Base-by-base conservation (phyloP, 1,140 invertebrate species). In the Bombus superbus region DNA sequence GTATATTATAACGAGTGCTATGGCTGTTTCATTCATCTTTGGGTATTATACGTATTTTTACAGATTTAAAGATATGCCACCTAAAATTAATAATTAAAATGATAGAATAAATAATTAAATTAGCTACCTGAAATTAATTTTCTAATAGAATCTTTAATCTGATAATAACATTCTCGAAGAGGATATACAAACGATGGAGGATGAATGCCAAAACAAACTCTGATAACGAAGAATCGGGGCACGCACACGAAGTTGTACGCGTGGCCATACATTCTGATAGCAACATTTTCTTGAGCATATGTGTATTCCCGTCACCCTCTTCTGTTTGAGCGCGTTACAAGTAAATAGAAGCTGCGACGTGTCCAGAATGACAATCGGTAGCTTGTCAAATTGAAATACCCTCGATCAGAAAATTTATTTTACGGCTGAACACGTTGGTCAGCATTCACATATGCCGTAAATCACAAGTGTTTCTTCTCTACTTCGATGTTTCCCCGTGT, bases 331-430 rank as follows among this genome's bases (percentile, higher is more conserved):
- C 59, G 11, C 62, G 62, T 83, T 69, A 32, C 81, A 68, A 83
- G 62, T 38, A 77, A 77, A 78, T 69, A 68, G 44, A 53, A 38
- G 44, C 59, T 22, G 28, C 74, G 71, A 79, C 68, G 83, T 88
- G 74, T 82, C 28, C 78, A 84, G 73, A 85, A 68, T 81, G 76
- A 82, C 75, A 66, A 85, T 73, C 59, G 53, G 73, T 64, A n/a
- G 77, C 44, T 81, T 78, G 53, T 68, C 47, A 72, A 88, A 77
- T 77, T 71, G 88, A 88, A 77, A 85, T 64, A 40, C 35, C 76
- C 42, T 35, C 28, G 59, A 53, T 88, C 73, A 25, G 5, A 3
- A 57, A 53, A 69, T 85, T 84, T 76, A 78, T 77, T 69, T 68
- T 85, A 38, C 57, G 73, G 66, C 76, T 69, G 80, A n/a, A 69